These are phyloP conservation scores for Turritopsis dohrnii DNA, from an alignment of 30 jellyfish, hydroid and myxozoan species.

Conservation along the genomic window DNA sequence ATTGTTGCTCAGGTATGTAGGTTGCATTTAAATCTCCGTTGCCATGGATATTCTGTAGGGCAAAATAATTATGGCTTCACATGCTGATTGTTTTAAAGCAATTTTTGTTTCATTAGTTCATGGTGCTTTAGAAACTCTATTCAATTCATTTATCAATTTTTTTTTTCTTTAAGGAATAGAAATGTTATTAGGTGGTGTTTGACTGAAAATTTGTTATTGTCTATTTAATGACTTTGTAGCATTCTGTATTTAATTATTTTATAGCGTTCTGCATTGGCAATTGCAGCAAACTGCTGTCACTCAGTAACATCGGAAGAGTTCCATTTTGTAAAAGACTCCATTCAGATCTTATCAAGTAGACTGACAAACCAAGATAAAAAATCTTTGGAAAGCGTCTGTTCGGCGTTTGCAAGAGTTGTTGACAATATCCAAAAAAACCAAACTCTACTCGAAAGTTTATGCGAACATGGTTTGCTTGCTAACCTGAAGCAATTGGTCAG, in stretches of 20 bases:
- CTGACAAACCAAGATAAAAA: slow-evolving; percentile 84
- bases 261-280: slow-evolving; percentile 94
- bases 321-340: slow-evolving; percentile 71
- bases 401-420: slow-evolving; percentile 88
- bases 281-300: slow-evolving; percentile 96
- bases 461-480: slow-evolving; percentile 73
- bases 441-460: slow-evolving; percentile 55
- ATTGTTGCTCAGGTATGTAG: slow-evolving; percentile 83
- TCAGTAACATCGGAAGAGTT: slow-evolving; percentile 85
- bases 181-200: too few species aligned
- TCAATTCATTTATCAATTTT: too few species aligned
- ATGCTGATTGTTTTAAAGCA: too few species aligned
- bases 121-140: too few species aligned
- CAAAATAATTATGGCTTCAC: neutral
- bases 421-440: slow-evolving; percentile 80
- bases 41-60: neutral
- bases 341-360: slow-evolving; percentile 67
- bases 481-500: slow-evolving; percentile 86
- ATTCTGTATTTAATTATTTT: neutral
- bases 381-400: slow-evolving; percentile 86
- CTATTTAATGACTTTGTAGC: too few species aligned
- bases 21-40: too few species aligned
- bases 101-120: too few species aligned
- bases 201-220: too few species aligned
- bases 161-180: too few species aligned